Base-by-base conservation (phyloP, 2,113 vertebrate species). In the Ictalurus punctatus region DNA sequence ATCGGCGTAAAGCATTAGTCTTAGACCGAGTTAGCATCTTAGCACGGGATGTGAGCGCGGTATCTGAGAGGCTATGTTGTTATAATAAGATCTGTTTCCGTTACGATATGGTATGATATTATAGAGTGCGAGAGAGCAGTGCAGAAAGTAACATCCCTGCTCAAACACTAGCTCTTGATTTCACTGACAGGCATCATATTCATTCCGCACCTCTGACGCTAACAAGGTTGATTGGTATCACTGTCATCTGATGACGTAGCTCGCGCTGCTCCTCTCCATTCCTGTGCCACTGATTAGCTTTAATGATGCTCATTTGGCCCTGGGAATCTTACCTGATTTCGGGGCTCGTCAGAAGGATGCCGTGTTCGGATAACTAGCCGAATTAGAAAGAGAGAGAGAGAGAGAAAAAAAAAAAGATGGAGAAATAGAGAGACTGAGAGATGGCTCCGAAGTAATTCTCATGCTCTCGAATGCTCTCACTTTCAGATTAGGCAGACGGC, bases 401-500 rank as follows among this genome's bases (percentile, higher is more conserved):
- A 44, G 16, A 54, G 0, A 0, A 48, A 48, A 48, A 48, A 48
- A 76, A 59, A 61, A 37, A 81, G 76, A 37, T 27, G 37, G 84
- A 52, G 63, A 85, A 67, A 23, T 37, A 58, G 67, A 82, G 63
- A 88, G 58, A 83, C 34, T 74, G 61, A 86, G 65, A 88, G 86
- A 86, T 37, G 63, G 76, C 56, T 56, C 80, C 76, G 59, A 84
- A 90, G 79, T 48, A 86, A 90, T 94, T 92, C 89, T 90, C 89
- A 90, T 87, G 90, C 91, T 89, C 91, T 48, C 44, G 7, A 48
- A 48, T 48, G 87, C 65, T 65, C 90, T 92, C 91, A 69, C 87
- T 87, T 86, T 91, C 83, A 90, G 83, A 92, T 92, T 91, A 90
- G 91, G 92, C 91, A 94, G 89, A 93, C 91, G 92, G 91, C 86